Base-by-base conservation (phyloP, 2,797 vertebrate genomes). In the Brachymystax lenok region DNA sequence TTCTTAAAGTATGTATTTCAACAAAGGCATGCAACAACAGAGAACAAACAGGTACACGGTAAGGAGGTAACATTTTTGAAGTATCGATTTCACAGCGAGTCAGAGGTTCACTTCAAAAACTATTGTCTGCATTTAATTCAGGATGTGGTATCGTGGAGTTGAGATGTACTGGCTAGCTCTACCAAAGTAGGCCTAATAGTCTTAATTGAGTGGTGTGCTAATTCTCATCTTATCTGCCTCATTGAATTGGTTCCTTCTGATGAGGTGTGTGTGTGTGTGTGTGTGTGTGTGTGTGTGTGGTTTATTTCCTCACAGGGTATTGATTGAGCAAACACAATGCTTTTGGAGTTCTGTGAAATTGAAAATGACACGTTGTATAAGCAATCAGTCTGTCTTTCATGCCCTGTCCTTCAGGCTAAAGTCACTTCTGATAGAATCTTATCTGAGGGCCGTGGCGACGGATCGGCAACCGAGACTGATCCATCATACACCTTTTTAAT, bases 321-420 rank as follows among this genome's bases (percentile, higher is more conserved):
- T 75, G 66, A 77, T 73, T 72, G 13, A 79, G 76, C 64, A 64
- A 78, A 80, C 19, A 54, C 75, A 16, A 63, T 69, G 33, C 13
- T 83, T 79, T 50, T 14, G 77, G 76, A 77, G 79, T 83, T 79
- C 63, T 86, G 85, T 84, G 82, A 85, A 89, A 87, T 80, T 79
- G 80, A 82, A 77, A 88, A 83, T 84, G 80, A 82, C 75, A 81
- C 75, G 79, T 87, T 83, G 81, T 89, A 66, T 82, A 72, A 87
- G 80, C 77, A 77, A 79, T 90, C 82, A 19, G 78, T 85, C 75
- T 81, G 75, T 69, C 73, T 85, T 90, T 87, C 82, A 87, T 81
- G 71, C 77, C 73, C 63, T 77, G 79, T 83, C 80, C 74, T 73
- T 86, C 83, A 84, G 72, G 79, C 69, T 63, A 40, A 76, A 76